Evolutionary conservation across 2,797 vertebrate genomes (phyloP), one percentile per base, ranked within the genome.

Genomic region (Leptatherina wallacei): DNA sequence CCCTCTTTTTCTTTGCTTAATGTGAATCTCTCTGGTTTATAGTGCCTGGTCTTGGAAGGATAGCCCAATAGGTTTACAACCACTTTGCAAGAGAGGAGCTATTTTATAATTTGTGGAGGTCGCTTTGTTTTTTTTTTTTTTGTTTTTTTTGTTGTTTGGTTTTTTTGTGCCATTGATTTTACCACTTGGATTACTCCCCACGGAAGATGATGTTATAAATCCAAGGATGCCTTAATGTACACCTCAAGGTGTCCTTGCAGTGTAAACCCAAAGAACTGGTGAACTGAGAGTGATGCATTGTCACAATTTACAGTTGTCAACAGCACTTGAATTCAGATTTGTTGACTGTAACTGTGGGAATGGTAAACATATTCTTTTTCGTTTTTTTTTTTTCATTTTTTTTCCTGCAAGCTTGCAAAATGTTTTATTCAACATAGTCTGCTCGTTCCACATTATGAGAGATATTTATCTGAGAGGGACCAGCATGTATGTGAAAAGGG

Each of bases 201-300:
- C 73, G 64, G 83, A 85, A 88, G 79, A 84, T 82, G 71, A 76
- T 56, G 82, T 78, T 85, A 84, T 92, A 90, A 91, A 92, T 91
- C 81, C 70, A 69, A 75, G 78, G 65, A 75, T 81, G 71, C 80
- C 88, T 90, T 88, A 87, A 85, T 83, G 79, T 85, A 85, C 72
- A 88, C 57, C 67, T 86, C 87, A 89, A 91, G 85, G 83, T 91
- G 85, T 88, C 86, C 86, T 75, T 73, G 78, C 63, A 58, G 70
- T 56, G 64, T 74, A 78, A 86, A 85, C 60, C 65, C 52, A 64
- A 71, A 86, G 61, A 71, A 69, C 38, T 47, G 36, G 56, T 65
- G 54, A 55, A 74, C 55, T n/a, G 60, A 67, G 60, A 75, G 66
- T 7, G 7, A 56, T 49, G 52, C 56, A 64, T 69, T 73, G 49